Percentiles rank a stretch among this genome's conserved stretches.
phyloP scores from a whole-genome alignment of 2,113 vertebrate genomes.

The Pholis gunnellus region DNA sequence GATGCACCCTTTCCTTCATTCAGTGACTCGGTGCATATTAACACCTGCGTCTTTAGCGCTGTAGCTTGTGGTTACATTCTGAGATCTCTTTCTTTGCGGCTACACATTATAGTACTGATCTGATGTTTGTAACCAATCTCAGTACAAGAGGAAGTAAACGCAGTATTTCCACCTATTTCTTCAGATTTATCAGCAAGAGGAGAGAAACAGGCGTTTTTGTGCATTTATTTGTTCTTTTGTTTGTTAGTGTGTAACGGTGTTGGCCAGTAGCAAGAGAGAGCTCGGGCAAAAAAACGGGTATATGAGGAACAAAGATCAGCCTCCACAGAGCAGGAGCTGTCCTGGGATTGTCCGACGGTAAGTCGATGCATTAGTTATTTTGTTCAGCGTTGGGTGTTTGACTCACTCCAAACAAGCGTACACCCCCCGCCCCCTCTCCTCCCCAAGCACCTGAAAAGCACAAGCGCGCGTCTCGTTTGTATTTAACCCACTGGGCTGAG shows the following conservation, averaged over 20 bases:
- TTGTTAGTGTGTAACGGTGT: neutral
- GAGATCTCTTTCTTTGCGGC: neutral
- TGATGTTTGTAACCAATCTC: neutral
- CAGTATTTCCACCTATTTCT: neutral
- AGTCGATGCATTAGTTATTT: constrained; percentile 36
- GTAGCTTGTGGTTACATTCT: neutral
- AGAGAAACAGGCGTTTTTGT: neutral
- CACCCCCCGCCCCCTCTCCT: neutral
- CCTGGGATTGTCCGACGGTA: neutral
- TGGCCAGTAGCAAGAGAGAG: neutral
- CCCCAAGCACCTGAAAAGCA: constrained; percentile 13
- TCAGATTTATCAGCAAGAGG: neutral
- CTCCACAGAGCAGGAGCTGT: neutral
- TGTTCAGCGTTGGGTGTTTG: constrained; percentile 12
- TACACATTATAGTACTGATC: neutral
- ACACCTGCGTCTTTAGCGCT: neutral
- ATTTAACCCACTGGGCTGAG: constrained; percentile 16
- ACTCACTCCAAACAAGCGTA: neutral
- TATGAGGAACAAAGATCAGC: neutral
- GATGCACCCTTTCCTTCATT: neutral
- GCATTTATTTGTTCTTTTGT: neutral
- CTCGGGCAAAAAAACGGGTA: neutral
- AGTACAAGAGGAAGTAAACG: neutral
- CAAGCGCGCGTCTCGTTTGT: neutral
- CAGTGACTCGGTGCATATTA: neutral